Percentiles rank a stretch among this genome's conserved stretches.
Evolutionary conservation across 2,113 vertebrate genomes (phyloP).

Genomic region (Corythornis madagascariensis): DNA sequence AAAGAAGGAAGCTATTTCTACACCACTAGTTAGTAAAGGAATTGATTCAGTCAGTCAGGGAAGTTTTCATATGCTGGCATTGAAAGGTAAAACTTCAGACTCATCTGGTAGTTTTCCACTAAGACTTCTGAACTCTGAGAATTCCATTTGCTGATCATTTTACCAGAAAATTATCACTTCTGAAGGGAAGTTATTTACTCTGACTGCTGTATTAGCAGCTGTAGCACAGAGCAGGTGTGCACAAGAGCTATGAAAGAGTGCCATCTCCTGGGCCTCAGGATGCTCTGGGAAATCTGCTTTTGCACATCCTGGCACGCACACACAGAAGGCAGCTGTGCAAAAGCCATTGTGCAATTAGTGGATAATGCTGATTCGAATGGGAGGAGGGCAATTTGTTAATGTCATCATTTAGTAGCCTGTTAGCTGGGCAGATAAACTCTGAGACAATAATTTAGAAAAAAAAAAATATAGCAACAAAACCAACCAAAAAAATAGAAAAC

Average conservation of each 20-base stretch:
- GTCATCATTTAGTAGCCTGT: background rate
- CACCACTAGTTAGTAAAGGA: conserved; percentile 31
- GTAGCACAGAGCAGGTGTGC: background rate
- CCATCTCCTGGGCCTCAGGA: conserved; percentile 35
- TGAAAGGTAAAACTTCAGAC: background rate
- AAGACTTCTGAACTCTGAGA: conserved; percentile 27
- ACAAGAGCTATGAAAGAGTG: conserved; percentile 43
- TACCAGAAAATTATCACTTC: conserved; percentile 69
- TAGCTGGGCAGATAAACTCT: background rate
- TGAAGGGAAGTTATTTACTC: conserved; percentile 62
- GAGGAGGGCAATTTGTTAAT: background rate
- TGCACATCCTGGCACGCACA: background rate
- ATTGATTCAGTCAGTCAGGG: background rate
- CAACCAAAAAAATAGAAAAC: background rate
- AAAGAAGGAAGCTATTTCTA: conserved; percentile 22
- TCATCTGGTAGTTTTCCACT: conserved; percentile 64
- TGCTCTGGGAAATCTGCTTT: background rate
- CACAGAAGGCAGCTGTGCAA: background rate
- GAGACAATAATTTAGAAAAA: background rate
- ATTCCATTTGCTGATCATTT: conserved; percentile 62
- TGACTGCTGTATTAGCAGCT: background rate
- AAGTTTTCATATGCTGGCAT: background rate
- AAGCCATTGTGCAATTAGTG: background rate
- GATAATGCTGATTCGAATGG: background rate
- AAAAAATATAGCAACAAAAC: background rate